Evolutionary conservation across 2,888 invertebrate species (phyloP).

Genomic region (Dolichopus griseipennis): DNA sequence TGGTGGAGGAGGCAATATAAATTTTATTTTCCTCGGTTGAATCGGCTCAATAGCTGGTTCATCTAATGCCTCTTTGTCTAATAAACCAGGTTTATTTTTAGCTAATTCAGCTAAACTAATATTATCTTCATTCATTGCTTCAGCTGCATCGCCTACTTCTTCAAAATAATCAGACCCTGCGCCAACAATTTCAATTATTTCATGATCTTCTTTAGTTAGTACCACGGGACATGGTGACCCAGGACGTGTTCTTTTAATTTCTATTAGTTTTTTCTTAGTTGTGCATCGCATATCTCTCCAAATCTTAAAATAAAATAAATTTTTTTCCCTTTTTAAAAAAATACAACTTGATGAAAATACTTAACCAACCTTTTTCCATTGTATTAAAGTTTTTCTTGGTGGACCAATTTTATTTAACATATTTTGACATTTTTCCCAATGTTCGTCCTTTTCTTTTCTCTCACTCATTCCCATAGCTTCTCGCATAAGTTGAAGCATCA

Average conservation of each 20-base stretch:
- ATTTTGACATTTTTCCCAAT: conserved; percentile 41
- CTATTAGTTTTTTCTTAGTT: conserved; percentile 38
- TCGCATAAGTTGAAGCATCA: conserved; percentile 39
- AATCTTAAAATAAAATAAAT: conserved; percentile 28
- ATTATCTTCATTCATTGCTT: not conserved
- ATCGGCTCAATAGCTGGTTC: not conserved
- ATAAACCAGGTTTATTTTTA: not conserved
- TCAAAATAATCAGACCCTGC: conserved; percentile 41
- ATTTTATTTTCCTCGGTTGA: not conserved
- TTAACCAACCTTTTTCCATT: conserved; percentile 39
- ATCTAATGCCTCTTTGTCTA: not conserved
- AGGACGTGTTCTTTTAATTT: conserved; percentile 27
- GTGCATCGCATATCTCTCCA: conserved; percentile 42
- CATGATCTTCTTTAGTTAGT: conserved; percentile 39
- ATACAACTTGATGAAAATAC: not conserved
- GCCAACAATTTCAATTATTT: conserved; percentile 40
- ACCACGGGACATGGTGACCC: conserved; percentile 38
- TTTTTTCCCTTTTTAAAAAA: not conserved
- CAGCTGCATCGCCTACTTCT: conserved; percentile 35
- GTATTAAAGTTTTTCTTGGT: conserved; percentile 40
- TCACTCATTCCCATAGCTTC: conserved; percentile 42
- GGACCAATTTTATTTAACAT: conserved; percentile 37
- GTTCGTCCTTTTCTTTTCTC: conserved; percentile 41
- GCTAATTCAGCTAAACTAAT: not conserved
- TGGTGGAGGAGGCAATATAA: not conserved